These are phyloP conservation scores for Hoplostethus atlanticus DNA, from an alignment of 2,797 vertebrate genomes.

Conservation along the genomic window DNA sequence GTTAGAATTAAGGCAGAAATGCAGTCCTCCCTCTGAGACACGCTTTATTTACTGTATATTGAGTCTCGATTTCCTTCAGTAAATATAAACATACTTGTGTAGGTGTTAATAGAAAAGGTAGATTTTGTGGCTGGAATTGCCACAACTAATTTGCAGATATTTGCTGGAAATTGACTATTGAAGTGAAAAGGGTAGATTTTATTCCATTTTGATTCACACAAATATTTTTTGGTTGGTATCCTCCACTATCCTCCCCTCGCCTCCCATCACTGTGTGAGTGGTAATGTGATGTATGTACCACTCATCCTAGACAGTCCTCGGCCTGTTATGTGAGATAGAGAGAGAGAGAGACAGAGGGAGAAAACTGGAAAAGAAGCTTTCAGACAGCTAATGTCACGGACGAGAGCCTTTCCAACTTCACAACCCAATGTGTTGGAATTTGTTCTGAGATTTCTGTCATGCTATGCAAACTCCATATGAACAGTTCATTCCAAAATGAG, in stretches of 20 bases:
- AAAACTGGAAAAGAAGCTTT: conserved; percentile 20
- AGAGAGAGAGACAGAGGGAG: not conserved
- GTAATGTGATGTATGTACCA: conserved; percentile 3
- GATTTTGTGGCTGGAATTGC: too few species aligned
- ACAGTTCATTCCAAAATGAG: not conserved
- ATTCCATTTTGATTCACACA: too few species aligned
- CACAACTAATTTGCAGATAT: too few species aligned
- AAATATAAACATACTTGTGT: too few species aligned
- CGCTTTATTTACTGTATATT: too few species aligned
- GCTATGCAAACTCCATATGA: not conserved
- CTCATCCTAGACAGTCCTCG: conserved; percentile 23
- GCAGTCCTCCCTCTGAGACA: too few species aligned
- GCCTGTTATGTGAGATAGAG: not conserved
- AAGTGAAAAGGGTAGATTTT: too few species aligned
- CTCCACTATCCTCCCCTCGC: not conserved
- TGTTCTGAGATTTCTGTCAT: not conserved
- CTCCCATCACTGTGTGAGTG: conserved; percentile 1
- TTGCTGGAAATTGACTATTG: too few species aligned
- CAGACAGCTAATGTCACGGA: conserved; percentile 35
- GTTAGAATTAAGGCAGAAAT: too few species aligned
- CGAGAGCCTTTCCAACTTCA: conserved; percentile 11
- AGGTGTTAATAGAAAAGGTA: too few species aligned
- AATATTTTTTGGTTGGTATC: not conserved
- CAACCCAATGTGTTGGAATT: not conserved
- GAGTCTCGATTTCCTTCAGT: too few species aligned